Conservation (phyloP, 2,888 invertebrate genomes). For the Cantharis rufa region DNA sequence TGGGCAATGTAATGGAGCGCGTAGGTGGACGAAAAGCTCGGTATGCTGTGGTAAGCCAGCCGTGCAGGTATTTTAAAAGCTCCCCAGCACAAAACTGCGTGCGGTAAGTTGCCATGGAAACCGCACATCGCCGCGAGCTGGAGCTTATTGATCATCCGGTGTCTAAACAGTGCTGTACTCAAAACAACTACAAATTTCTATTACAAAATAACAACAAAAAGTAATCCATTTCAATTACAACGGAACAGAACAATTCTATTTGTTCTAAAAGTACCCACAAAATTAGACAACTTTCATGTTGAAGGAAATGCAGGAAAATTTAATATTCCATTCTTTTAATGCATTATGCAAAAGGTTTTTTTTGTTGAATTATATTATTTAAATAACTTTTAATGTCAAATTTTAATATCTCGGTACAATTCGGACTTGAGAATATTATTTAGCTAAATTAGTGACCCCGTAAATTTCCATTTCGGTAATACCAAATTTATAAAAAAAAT, state of each 20-base stretch:
- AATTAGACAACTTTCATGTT: background rate
- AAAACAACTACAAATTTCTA: slow-evolving; percentile 31
- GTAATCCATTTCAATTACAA: background rate
- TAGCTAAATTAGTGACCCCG: too few species aligned
- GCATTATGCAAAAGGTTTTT: background rate
- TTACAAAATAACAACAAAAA: slow-evolving; percentile 14
- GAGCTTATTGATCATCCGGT: slow-evolving; percentile 46
- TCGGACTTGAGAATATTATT: too few species aligned
- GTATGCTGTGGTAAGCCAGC: slow-evolving; percentile 41
- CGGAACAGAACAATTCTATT: background rate
- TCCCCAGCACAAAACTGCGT: slow-evolving; percentile 41
- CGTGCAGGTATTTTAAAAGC: slow-evolving; percentile 45
- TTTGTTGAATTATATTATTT: background rate
- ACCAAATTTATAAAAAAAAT: too few species aligned
- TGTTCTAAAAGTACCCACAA: background rate
- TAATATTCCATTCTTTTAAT: background rate
- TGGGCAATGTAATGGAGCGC: slow-evolving; percentile 36
- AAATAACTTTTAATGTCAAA: background rate
- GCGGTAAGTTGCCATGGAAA: slow-evolving; percentile 47
- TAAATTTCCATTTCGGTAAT: too few species aligned
- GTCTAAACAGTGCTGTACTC: slow-evolving; percentile 34
- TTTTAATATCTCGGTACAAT: background rate
- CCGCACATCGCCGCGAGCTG: slow-evolving; percentile 45
- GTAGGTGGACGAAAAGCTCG: slow-evolving; percentile 35
- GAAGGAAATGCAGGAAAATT: background rate